Percentiles rank a stretch among this genome's conserved stretches.
Conservation (phyloP, 2,113 vertebrate genomes). For the Engystomops pustulosus region DNA sequence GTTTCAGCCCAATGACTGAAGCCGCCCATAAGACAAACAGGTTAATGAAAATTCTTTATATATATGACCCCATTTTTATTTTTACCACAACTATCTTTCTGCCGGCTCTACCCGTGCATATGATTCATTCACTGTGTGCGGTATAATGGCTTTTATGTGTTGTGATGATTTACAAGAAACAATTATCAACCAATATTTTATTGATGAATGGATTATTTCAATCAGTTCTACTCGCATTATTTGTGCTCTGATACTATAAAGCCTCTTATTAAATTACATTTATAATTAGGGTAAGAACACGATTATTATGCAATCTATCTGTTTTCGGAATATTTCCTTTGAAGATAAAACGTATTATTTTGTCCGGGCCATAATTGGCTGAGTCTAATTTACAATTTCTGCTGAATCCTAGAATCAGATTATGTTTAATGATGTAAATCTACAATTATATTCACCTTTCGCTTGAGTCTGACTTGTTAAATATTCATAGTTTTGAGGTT, state of each 20-base stretch:
- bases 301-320: conserved; percentile 22
- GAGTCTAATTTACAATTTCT: conserved; percentile 38
- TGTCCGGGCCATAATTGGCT: conserved; percentile 20
- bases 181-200: conserved; percentile 22
- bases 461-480: conserved; percentile 27
- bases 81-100: background rate
- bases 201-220: conserved; percentile 32
- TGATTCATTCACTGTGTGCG: background rate
- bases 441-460: conserved; percentile 50
- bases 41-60: background rate
- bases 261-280: conserved; percentile 39
- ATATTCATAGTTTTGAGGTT: conserved; percentile 47
- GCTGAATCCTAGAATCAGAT: conserved; percentile 42
- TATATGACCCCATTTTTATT: background rate
- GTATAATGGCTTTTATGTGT: background rate
- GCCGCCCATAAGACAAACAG: background rate
- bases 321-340: conserved; percentile 41
- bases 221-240: background rate
- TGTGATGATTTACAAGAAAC: conserved; percentile 21
- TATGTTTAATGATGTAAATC: conserved; percentile 50
- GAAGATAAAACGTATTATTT: conserved; percentile 32
- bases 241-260: conserved; percentile 9
- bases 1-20: background rate
- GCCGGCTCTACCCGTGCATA: background rate
- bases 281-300: conserved; percentile 44